These are phyloP conservation scores for Hippasteria phrygiana DNA, from an alignment of 53 echinoderm and acorn worm species.

Conservation along the genomic window DNA sequence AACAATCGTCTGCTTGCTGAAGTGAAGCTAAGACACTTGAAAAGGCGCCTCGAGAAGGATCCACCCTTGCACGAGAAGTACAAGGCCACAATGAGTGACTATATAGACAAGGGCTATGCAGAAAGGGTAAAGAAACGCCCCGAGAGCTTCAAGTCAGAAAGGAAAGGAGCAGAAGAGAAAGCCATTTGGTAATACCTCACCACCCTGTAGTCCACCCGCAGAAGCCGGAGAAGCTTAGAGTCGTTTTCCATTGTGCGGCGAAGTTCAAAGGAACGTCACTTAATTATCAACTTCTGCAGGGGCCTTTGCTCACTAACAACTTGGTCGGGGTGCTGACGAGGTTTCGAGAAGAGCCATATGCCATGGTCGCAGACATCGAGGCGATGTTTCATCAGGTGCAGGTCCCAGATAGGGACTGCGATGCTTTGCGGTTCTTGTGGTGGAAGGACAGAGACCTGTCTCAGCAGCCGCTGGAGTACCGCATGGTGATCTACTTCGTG, in stretches of 20 bases:
- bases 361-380: constrained; percentile 55
- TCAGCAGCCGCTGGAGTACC: background rate
- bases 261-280: too few relatives aligned
- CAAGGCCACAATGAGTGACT: constrained; percentile 35
- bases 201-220: constrained; percentile 65
- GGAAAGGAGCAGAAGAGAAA: background rate
- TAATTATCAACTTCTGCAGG: constrained; percentile 67
- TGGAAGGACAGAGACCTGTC: constrained; percentile 17
- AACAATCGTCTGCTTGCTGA: constrained; percentile 59
- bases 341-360: constrained; percentile 61
- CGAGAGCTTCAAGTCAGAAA: background rate
- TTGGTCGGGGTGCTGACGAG: constrained; percentile 70
- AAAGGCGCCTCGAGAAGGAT: constrained; percentile 40
- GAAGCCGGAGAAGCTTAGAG: constrained; percentile 37
- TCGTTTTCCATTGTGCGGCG: background rate
- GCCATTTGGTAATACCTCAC: constrained; percentile 68
- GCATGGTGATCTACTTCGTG: constrained; percentile 38
- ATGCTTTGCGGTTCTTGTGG: constrained; percentile 48
- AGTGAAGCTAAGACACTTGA: constrained; percentile 17
- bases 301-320: constrained; percentile 68
- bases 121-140: constrained; percentile 32
- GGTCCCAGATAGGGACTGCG: constrained; percentile 32
- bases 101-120: constrained; percentile 65
- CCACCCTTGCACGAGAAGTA: constrained; percentile 54
- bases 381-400: constrained; percentile 60